phyloP scores from a whole-genome alignment of 2,888 invertebrate species.

The Plutella xylostella region DNA sequence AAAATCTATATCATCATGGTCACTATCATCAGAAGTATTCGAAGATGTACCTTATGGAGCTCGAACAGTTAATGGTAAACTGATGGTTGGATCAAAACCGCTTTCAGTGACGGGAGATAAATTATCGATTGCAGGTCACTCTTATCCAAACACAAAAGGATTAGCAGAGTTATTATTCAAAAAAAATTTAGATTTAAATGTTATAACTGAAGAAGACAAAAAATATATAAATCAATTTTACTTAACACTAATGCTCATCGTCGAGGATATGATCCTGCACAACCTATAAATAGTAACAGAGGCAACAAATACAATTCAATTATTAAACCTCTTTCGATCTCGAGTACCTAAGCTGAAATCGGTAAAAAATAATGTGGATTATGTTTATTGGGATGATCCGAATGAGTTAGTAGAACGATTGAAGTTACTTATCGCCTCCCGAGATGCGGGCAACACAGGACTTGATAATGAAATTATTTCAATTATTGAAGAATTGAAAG shows the following conservation, averaged over 20 bases:
- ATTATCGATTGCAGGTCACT: background rate
- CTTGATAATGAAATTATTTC: slow-evolving; percentile 29
- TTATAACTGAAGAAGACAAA: background rate
- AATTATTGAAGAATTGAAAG: slow-evolving; percentile 25
- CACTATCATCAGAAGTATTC: background rate
- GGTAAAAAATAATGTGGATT: slow-evolving; percentile 12
- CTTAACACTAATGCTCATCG: background rate
- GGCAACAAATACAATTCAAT: background rate
- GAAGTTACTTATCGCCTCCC: slow-evolving; percentile 18
- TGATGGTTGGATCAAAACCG: background rate
- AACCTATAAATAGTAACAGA: slow-evolving; percentile 1
- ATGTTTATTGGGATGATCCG: slow-evolving; percentile 20
- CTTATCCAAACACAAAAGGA: background rate
- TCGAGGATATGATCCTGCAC: background rate
- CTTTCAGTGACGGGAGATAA: background rate
- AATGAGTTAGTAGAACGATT: slow-evolving; percentile 21
- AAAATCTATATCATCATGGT: background rate
- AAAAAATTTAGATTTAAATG: background rate
- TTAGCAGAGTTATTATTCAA: background rate
- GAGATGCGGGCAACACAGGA: slow-evolving; percentile 19
- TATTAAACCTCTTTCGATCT: background rate
- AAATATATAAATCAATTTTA: background rate
- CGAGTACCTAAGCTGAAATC: background rate
- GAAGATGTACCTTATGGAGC: background rate
- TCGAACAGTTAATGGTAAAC: background rate